Evolutionary conservation across 2,888 invertebrate genomes (phyloP).

Genomic region (Pollenia angustigena): DNA sequence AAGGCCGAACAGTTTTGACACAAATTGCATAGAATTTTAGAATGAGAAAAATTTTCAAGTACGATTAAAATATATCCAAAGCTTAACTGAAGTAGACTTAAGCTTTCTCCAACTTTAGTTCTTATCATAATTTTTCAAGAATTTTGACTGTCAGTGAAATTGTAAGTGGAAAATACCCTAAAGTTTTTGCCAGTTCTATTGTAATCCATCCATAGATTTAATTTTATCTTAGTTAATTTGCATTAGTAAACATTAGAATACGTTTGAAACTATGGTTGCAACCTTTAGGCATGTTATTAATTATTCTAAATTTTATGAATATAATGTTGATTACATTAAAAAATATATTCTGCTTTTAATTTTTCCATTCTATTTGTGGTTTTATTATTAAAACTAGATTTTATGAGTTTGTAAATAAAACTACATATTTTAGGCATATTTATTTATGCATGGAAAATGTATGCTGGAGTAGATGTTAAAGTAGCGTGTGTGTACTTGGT

Average conservation of each 20-base stretch:
- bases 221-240: conserved; percentile 37
- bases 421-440: conserved; percentile 43
- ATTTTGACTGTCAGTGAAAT: not conserved
- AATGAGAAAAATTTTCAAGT: too few species aligned
- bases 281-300: conserved; percentile 44
- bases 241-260: conserved; percentile 53
- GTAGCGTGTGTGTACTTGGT: not conserved
- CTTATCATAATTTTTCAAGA: too few species aligned
- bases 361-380: conserved; percentile 9
- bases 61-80: too few species aligned
- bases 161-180: not conserved
- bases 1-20: too few species aligned
- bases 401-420: conserved; percentile 58
- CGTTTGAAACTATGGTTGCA: not conserved
- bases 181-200: conserved; percentile 8
- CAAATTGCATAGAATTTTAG: too few species aligned
- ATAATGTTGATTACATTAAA: conserved; percentile 54
- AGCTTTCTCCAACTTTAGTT: too few species aligned
- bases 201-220: not conserved
- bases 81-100: too few species aligned
- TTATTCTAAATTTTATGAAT: conserved; percentile 46
- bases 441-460: conserved; percentile 38
- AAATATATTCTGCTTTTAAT: conserved; percentile 4
- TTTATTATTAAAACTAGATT: conserved; percentile 65
- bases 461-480: not conserved